Evolutionary conservation across 1,140 invertebrate genomes (phyloP).

Genomic region (Tetragnatha versicolor): DNA sequence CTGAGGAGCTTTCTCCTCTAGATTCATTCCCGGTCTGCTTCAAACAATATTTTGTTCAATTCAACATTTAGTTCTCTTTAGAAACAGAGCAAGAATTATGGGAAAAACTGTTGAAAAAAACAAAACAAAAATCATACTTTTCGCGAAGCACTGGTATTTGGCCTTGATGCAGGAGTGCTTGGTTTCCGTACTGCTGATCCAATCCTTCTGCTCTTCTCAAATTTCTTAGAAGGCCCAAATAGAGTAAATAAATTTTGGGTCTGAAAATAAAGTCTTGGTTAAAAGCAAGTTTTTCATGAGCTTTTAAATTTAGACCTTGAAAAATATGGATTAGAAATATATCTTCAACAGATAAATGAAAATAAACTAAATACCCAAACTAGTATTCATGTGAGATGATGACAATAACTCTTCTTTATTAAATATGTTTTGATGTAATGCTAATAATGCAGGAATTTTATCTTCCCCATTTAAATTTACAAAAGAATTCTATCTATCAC

Average conservation of each 20-base stretch:
- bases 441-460: not conserved
- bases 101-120: not conserved
- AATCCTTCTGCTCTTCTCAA: constrained; percentile 13
- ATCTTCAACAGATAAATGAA: not conserved
- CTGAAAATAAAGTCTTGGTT: not conserved
- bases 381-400: not conserved
- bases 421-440: not conserved
- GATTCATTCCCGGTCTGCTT: not conserved
- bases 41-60: not conserved
- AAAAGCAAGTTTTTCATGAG: not conserved
- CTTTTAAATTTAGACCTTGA: not conserved
- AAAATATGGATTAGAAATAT: not conserved
- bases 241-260: constrained; percentile 36
- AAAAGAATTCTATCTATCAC: too few relatives aligned
- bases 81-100: not conserved
- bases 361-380: not conserved
- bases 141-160: constrained; percentile 14
- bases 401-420: not conserved
- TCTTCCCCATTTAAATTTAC: too few relatives aligned
- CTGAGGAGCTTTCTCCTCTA: not conserved
- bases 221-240: constrained; percentile 23
- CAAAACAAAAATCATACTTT: not conserved
- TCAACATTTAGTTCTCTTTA: not conserved
- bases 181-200: not conserved
- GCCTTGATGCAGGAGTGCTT: not conserved